A percentile compares a stretch with the other conserved stretches of the same genome.
phyloP scores from a whole-genome alignment of 2,888 invertebrate species.

The Ashinkailepas kermadecensis region DNA sequence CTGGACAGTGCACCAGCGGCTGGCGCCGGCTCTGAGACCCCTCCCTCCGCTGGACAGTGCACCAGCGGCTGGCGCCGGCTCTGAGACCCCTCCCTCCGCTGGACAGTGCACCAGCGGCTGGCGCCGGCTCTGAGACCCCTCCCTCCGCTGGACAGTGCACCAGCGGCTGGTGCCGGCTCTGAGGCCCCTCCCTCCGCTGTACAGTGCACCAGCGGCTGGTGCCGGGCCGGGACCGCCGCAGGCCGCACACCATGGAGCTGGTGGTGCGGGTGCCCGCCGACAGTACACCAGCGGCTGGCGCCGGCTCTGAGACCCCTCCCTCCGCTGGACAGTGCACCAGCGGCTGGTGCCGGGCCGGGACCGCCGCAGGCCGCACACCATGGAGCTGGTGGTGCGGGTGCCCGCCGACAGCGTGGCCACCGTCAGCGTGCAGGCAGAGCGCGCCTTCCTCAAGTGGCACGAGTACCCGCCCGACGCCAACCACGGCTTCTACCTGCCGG shows the following conservation, averaged over 20 bases:
- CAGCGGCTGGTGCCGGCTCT: constrained; percentile 50
- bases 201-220: constrained; percentile 30
- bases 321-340: constrained; percentile 23
- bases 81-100: no score
- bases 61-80: constrained; percentile 51
- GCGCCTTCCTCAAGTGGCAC: constrained; percentile 94
- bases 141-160: constrained; percentile 10
- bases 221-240: constrained; percentile 74
- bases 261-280: constrained; percentile 68
- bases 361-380: constrained; percentile 71
- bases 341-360: constrained; percentile 63
- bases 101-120: background rate
- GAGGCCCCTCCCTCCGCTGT: background rate
- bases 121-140: background rate
- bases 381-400: constrained; percentile 72
- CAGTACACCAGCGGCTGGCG: background rate
- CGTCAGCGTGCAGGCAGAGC: constrained; percentile 82
- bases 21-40: background rate
- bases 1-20: no score
- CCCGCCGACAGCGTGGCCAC: constrained; percentile 67
- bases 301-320: background rate
- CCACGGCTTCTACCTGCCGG: constrained; percentile 93
- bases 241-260: constrained; percentile 81
- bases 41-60: constrained; percentile 4
- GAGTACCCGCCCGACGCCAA: constrained; percentile 99